phyloP scores from a whole-genome alignment of 2,888 invertebrate genomes.

The Phrixothrix hirtus region DNA sequence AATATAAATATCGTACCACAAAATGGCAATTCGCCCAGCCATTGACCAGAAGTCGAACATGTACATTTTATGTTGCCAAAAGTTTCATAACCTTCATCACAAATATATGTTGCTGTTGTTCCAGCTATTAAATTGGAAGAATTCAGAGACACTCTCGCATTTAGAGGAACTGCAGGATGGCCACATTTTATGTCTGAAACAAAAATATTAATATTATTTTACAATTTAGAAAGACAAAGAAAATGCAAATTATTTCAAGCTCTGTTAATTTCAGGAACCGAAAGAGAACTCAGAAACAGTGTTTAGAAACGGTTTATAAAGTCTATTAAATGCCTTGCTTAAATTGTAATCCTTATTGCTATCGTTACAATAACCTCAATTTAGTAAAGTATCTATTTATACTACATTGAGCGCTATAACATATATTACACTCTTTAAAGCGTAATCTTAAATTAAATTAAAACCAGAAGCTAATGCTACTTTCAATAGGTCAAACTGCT shows the following conservation, averaged over 20 bases:
- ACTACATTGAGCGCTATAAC: background rate
- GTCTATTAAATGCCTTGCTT: background rate
- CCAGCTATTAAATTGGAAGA: constrained; percentile 61
- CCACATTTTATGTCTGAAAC: constrained; percentile 64
- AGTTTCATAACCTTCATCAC: constrained; percentile 85
- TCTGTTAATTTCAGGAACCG: background rate
- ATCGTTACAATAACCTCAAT: background rate
- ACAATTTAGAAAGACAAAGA: too few relatives aligned
- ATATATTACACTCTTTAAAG: background rate
- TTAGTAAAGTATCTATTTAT: background rate
- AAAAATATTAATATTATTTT: constrained; percentile 1
- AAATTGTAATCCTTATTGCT: background rate
- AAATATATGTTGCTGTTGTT: constrained; percentile 74
- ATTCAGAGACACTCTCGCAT: constrained; percentile 72
- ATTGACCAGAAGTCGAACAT: constrained; percentile 73
- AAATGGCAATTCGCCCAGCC: constrained; percentile 82
- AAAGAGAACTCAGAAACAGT: background rate
- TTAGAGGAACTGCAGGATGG: constrained; percentile 83
- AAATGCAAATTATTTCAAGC: background rate
- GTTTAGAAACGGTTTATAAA: background rate
- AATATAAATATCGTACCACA: too few relatives aligned
- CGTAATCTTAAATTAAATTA: background rate
- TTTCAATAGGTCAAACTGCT: background rate
- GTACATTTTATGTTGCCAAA: constrained; percentile 75
- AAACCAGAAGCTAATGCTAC: background rate